Evolutionary conservation across 2,113 vertebrate genomes (phyloP), one percentile per base, ranked within the genome.

Genomic region (Barnardius zonarius): DNA sequence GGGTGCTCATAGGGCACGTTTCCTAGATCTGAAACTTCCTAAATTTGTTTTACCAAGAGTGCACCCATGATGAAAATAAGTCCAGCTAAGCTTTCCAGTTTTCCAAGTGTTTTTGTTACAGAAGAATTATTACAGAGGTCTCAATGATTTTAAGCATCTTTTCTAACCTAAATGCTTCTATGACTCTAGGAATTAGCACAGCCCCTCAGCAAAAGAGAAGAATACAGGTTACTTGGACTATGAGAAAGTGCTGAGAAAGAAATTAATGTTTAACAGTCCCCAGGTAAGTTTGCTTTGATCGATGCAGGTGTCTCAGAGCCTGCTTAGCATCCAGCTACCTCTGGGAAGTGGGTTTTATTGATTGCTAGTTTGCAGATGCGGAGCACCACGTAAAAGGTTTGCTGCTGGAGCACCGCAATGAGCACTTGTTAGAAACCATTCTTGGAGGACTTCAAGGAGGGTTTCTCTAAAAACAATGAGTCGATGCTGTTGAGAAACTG

Each of bases 261-360:
- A 89, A 96, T 95, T 86, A 35, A 48, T 12, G 70, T 94, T 97
- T 96, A 97, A 96, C 22, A 39, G 87, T 95, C 97, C 68, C 57
- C 89, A 97, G 97, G 96, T 98, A 97, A 96, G 84, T 94, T 95
- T 94, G 77, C 93, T 95, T 86, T 92, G 95, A 89, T 91, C 86
- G 96, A 91, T 77, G 90, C 83, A 59, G 88, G 39, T 70, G 88
- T 83, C 91, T 96, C 92, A 70, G 95, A 43, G 80, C 66, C 93
- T 86, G 70, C 64, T 80, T 94, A 96, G 52, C 91, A 72, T 95
- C 97, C 94, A 95, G 28, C 90, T 64, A 96, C 51, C 84, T 24
- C 87, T 67, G 82, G 37, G 19, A 86, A 92, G 59, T 13, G 35
- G 73, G 31, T 57, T 89, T 94, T 43, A 43, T 74, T 88, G 95